Percentiles rank a stretch among this genome's conserved stretches.
Conservation (phyloP, 1,140 invertebrate genomes). For the Philopotamus ludificatus region DNA sequence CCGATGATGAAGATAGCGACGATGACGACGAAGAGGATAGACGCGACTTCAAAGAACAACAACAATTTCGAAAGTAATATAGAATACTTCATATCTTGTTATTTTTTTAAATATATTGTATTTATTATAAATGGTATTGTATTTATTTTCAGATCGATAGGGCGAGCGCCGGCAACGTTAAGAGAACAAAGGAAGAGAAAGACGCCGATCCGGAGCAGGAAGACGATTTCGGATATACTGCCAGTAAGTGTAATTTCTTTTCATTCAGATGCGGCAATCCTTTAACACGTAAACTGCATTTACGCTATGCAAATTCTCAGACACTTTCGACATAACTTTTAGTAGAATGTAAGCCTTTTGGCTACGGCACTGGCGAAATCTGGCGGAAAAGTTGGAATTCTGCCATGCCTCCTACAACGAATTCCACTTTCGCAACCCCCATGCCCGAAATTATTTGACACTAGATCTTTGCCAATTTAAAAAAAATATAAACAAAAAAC, state of each 20-base stretch:
- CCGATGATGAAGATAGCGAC: constrained; percentile 50
- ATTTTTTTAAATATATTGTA: neutral
- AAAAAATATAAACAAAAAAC: no score
- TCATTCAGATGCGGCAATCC: neutral
- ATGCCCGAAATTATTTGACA: neutral
- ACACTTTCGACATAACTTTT: neutral
- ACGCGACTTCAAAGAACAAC: constrained; percentile 75
- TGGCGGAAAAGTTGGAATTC: neutral
- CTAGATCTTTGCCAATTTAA: no score
- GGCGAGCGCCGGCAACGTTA: constrained; percentile 82
- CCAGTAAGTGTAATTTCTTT: constrained; percentile 70
- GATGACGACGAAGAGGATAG: constrained; percentile 63
- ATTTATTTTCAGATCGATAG: constrained; percentile 76
- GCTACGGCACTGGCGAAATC: neutral
- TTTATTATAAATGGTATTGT: no score
- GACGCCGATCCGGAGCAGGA: constrained; percentile 78
- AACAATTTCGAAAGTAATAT: constrained; percentile 70
- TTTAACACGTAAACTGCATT: neutral
- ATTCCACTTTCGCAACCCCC: neutral
- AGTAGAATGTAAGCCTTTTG: neutral
- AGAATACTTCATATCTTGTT: constrained; percentile 56
- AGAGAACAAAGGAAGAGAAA: constrained; percentile 73
- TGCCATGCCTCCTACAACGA: neutral
- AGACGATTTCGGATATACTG: constrained; percentile 90
- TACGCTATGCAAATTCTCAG: neutral